phyloP scores from a whole-genome alignment of 1,140 invertebrate species.

The Condylostylus longicornis region DNA sequence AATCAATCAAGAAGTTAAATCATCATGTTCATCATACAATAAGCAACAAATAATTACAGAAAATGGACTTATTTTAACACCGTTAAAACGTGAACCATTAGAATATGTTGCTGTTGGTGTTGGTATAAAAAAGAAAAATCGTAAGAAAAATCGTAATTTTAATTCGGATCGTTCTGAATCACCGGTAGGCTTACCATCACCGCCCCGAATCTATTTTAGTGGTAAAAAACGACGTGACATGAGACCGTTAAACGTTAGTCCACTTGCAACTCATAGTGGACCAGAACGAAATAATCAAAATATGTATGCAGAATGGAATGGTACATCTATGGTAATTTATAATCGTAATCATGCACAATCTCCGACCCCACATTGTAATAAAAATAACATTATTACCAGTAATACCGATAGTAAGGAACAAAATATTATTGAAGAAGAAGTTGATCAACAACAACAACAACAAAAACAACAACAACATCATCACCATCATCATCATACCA shows the following conservation, averaged over 20 bases:
- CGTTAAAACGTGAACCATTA: slow-evolving; percentile 45
- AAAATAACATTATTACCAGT: slow-evolving; percentile 47
- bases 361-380: slow-evolving; percentile 41
- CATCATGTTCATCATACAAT: slow-evolving; percentile 11
- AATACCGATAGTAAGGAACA: slow-evolving; percentile 29
- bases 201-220: slow-evolving; percentile 39
- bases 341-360: slow-evolving; percentile 27
- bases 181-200: slow-evolving; percentile 39
- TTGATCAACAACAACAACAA: too few relatives aligned
- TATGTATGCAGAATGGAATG: slow-evolving; percentile 45
- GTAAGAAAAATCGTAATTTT: slow-evolving; percentile 43
- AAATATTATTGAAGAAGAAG: too few relatives aligned
- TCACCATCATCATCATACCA: slow-evolving; percentile 21
- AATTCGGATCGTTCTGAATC: slow-evolving; percentile 44
- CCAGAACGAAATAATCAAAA: too few relatives aligned
- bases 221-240: slow-evolving; percentile 41
- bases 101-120: slow-evolving; percentile 46
- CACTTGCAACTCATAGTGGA: slow-evolving; percentile 21
- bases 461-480: too few relatives aligned
- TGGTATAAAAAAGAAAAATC: slow-evolving; percentile 43
- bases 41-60: slow-evolving; percentile 31
- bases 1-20: slow-evolving; percentile 23
- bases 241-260: slow-evolving; percentile 36
- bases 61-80: slow-evolving; percentile 35
- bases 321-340: slow-evolving; percentile 47